Percentiles rank a stretch among this genome's conserved stretches.
Evolutionary conservation across 2,797 vertebrate species (phyloP).

Genomic region (Eulemur rubriventer): DNA sequence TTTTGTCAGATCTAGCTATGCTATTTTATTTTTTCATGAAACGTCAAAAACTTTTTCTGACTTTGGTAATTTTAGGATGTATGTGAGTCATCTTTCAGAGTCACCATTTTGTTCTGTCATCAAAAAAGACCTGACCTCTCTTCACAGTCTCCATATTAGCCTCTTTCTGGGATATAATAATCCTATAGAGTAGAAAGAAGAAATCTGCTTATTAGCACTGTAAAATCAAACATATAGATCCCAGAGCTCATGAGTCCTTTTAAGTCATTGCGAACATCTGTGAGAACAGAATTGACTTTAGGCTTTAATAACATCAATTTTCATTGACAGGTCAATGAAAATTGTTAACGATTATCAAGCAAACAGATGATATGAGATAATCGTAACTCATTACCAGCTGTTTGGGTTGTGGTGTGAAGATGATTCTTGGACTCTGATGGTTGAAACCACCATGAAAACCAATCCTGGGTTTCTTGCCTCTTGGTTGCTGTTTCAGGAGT

Average conservation of each 20-base stretch:
- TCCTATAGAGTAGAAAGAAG: not conserved
- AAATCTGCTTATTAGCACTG: not conserved
- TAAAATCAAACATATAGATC: not conserved
- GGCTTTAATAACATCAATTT: not conserved
- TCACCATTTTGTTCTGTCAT: not conserved
- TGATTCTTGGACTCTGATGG: slow-evolving; percentile 38
- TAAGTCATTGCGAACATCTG: not conserved
- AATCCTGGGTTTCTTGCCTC: slow-evolving; percentile 46
- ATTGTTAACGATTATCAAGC: slow-evolving; percentile 14
- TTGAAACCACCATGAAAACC: slow-evolving; percentile 66
- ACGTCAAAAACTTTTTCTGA: not conserved
- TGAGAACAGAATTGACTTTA: not conserved
- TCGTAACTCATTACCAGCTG: slow-evolving; percentile 61
- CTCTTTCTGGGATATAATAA: not conserved
- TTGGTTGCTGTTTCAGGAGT: not conserved
- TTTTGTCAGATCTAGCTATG: not conserved
- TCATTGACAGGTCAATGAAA: not conserved
- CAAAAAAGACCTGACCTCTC: not conserved
- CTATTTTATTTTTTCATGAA: slow-evolving; percentile 14
- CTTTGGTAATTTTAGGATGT: not conserved
- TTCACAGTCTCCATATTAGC: not conserved
- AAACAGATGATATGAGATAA: not conserved
- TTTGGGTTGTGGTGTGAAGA: slow-evolving; percentile 44
- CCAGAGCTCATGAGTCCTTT: not conserved
- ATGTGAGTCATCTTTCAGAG: not conserved